phyloP scores from a whole-genome alignment of 64 coral and sea anemone species.

The Acropora tenuis region DNA sequence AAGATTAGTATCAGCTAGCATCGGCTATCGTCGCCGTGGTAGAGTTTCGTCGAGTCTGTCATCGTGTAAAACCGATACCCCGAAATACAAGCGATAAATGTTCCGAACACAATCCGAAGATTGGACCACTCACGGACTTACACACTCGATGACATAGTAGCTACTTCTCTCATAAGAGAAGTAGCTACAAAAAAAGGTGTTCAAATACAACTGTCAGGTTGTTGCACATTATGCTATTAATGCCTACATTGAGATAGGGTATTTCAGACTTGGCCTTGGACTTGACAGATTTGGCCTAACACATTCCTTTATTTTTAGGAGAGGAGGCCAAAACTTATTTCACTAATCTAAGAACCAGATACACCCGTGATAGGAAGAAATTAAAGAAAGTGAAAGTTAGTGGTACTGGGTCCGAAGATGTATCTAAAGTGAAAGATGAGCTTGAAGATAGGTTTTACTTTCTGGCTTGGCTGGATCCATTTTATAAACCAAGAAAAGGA shows the following conservation, averaged over 20 bases:
- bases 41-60: too few species aligned
- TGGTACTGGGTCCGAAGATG: constrained; percentile 18
- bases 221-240: not conserved
- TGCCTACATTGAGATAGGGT: not conserved
- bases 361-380: constrained; percentile 52
- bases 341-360: constrained; percentile 45
- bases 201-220: not conserved
- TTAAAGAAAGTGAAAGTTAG: constrained; percentile 5
- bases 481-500: constrained; percentile 52
- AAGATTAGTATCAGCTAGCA: too few species aligned
- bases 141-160: too few species aligned
- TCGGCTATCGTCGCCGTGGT: too few species aligned
- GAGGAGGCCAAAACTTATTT: constrained; percentile 45
- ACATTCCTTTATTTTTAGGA: constrained; percentile 1
- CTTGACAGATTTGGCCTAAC: too few species aligned
- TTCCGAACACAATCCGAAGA: too few species aligned
- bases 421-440: constrained; percentile 3
- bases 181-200: not conserved
- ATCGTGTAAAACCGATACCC: too few species aligned
- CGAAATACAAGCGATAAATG: too few species aligned
- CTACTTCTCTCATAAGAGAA: too few species aligned
- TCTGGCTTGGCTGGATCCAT: constrained; percentile 48
- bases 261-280: too few species aligned
- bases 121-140: too few species aligned
- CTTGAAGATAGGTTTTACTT: constrained; percentile 25